Conservation (phyloP, 2,113 vertebrate genomes). For the Rhineura floridana region DNA sequence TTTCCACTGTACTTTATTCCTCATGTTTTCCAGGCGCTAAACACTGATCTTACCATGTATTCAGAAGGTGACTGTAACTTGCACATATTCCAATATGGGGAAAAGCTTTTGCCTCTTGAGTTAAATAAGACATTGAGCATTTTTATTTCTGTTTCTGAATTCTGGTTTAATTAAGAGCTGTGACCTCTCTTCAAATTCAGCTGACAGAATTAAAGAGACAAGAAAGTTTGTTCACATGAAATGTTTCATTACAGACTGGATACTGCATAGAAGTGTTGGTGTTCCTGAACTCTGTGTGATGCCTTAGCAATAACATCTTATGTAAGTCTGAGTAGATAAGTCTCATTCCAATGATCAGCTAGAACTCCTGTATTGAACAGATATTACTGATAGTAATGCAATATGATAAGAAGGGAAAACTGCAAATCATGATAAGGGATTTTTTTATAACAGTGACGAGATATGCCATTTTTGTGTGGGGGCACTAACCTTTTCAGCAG, state of each 20-base stretch:
- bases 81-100: not conserved
- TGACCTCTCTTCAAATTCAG: not conserved
- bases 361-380: slow-evolving; percentile 38
- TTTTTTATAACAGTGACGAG: slow-evolving; percentile 16
- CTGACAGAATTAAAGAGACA: not conserved
- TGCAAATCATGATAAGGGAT: slow-evolving; percentile 31
- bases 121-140: not conserved
- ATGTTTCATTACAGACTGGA: slow-evolving; percentile 5
- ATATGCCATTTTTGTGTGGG: slow-evolving; percentile 28
- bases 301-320: slow-evolving; percentile 16
- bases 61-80: not conserved
- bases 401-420: slow-evolving; percentile 41
- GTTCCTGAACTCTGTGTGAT: slow-evolving; percentile 45
- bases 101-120: not conserved
- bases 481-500: not conserved
- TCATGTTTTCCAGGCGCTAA: not conserved
- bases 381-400: slow-evolving; percentile 45
- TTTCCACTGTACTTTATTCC: not conserved
- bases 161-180: not conserved
- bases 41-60: not conserved
- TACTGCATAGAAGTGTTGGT: slow-evolving; percentile 41
- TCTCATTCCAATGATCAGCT: slow-evolving; percentile 28
- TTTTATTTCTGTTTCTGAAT: not conserved
- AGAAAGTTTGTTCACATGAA: slow-evolving; percentile 35
- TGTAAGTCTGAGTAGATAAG: slow-evolving; percentile 35